Conservation (phyloP, 2,797 vertebrate genomes). For the Coregonus ussuriensis region DNA sequence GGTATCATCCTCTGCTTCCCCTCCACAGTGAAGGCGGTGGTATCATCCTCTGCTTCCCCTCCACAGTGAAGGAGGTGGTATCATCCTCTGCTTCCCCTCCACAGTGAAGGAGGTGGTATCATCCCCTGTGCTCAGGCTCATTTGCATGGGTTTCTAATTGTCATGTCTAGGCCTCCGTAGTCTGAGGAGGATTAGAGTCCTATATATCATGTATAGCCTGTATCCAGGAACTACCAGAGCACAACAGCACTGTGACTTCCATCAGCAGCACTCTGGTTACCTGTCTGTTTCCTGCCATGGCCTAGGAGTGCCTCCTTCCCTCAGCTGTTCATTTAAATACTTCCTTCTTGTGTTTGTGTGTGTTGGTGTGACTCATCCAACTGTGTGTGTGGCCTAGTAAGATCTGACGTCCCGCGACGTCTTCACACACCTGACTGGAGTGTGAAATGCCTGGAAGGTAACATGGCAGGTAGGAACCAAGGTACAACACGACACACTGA, state of each 20-base stretch:
- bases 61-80: too few species aligned
- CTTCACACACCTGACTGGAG: not conserved
- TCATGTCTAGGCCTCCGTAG: not conserved
- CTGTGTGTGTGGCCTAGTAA: not conserved
- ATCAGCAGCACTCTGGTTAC: not conserved
- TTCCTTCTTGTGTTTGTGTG: not conserved
- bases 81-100: constrained; percentile 1
- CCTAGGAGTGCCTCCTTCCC: not conserved
- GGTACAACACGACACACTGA: not conserved
- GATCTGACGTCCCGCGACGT: not conserved
- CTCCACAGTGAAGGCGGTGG: too few species aligned
- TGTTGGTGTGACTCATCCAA: not conserved
- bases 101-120: constrained; percentile 5
- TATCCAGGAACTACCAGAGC: too few species aligned
- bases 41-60: not conserved
- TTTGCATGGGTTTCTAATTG: constrained; percentile 48
- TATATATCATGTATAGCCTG: too few species aligned
- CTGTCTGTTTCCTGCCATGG: not conserved
- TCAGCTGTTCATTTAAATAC: not conserved
- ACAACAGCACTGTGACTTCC: not conserved
- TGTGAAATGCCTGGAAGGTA: not conserved
- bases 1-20: not conserved
- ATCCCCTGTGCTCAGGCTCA: not conserved
- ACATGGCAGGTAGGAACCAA: not conserved
- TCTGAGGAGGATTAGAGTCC: not conserved